A percentile compares a stretch with the other conserved stretches of the same genome.
These are phyloP conservation scores for Brassicogethes aeneus DNA, from an alignment of 2,888 invertebrate genomes.

Conservation along the genomic window DNA sequence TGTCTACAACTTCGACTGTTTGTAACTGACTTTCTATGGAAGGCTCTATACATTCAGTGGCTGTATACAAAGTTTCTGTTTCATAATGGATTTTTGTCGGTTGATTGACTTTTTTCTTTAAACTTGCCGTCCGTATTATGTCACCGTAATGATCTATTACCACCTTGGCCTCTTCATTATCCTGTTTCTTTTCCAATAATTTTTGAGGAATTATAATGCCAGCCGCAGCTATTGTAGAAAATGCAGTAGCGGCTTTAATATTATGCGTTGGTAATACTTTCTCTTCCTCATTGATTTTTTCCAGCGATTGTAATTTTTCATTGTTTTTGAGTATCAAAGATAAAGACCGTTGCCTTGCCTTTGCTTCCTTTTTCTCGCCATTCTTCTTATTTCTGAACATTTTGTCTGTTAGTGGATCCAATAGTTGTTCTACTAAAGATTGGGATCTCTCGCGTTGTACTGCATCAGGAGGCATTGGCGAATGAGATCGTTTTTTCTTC, in stretches of 20 bases:
- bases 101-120: slow-evolving; percentile 21
- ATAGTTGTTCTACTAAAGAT: slow-evolving; percentile 13
- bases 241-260: slow-evolving; percentile 28
- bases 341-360: slow-evolving; percentile 19
- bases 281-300: slow-evolving; percentile 7
- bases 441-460: slow-evolving; percentile 7
- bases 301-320: background rate
- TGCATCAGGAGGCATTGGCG: slow-evolving; percentile 16
- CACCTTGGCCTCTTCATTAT: slow-evolving; percentile 57
- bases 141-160: slow-evolving; percentile 74
- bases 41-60: background rate
- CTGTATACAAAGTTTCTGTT: background rate
- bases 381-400: slow-evolving; percentile 7
- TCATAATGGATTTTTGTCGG: background rate
- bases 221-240: slow-evolving; percentile 33
- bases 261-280: slow-evolving; percentile 16
- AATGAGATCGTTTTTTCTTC: slow-evolving; percentile 14
- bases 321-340: slow-evolving; percentile 18
- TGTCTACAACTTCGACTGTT: background rate
- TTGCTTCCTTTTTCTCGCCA: slow-evolving; percentile 8
- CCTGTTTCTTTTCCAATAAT: slow-evolving; percentile 35
- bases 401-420: slow-evolving; percentile 6
- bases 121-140: slow-evolving; percentile 63
- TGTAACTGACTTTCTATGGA: background rate
- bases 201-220: slow-evolving; percentile 32